Conservation (phyloP, 2,113 vertebrate species). For the Arvicanthis niloticus region DNA sequence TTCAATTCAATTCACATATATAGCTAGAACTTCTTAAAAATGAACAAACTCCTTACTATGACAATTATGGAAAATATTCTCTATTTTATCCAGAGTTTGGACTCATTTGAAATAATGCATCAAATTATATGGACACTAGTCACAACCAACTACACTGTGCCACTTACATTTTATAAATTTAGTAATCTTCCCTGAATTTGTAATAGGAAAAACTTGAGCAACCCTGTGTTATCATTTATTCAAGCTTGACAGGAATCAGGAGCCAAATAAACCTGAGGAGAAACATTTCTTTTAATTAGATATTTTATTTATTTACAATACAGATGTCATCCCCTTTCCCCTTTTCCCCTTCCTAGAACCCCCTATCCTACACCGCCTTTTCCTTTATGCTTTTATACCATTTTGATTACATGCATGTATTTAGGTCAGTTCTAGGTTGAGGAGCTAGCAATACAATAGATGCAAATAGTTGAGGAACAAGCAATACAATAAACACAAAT, state of each 20-base stretch:
- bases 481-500: too few species aligned
- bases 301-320: too few species aligned
- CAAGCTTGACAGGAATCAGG: conserved; percentile 77
- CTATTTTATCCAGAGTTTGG: conserved; percentile 44
- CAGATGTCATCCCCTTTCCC: too few species aligned
- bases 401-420: too few species aligned
- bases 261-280: conserved; percentile 77
- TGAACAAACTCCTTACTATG: conserved; percentile 16
- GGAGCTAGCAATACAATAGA: too few species aligned
- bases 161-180: conserved; percentile 76
- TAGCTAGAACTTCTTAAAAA: conserved; percentile 48
- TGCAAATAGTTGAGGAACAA: too few species aligned
- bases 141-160: conserved; percentile 50
- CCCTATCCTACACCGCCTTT: too few species aligned
- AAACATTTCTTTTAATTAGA: conserved; percentile 65
- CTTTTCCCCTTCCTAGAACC: too few species aligned
- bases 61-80: conserved; percentile 44
- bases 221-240: conserved; percentile 78
- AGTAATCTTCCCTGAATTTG: conserved; percentile 64
- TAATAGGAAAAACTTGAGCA: conserved; percentile 71
- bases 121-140: conserved; percentile 66
- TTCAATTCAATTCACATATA: conserved; percentile 27
- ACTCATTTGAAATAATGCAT: conserved; percentile 49
- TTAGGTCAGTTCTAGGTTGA: too few species aligned
- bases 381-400: too few species aligned